A percentile compares a stretch with the other conserved stretches of the same genome.
These are phyloP conservation scores for Eucriotettix oculatus DNA, from an alignment of 2,888 invertebrate genomes.

Conservation along the genomic window DNA sequence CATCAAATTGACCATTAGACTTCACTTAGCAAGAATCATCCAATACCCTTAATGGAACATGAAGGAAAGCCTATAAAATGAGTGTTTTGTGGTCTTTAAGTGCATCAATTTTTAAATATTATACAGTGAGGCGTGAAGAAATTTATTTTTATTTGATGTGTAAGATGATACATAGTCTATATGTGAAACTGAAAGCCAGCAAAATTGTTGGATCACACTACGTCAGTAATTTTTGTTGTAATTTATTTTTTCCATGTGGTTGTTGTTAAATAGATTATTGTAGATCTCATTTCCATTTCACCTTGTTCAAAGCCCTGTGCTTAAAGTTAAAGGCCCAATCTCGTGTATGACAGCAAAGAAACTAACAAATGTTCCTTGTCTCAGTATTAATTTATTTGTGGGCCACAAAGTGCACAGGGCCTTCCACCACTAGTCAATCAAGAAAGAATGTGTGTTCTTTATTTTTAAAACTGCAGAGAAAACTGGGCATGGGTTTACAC, in stretches of 20 bases:
- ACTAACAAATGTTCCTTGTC: not conserved
- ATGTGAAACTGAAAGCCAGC: slow-evolving; percentile 6
- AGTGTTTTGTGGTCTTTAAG: not conserved
- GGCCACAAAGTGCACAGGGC: not conserved
- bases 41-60: too few relatives aligned
- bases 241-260: slow-evolving; percentile 10
- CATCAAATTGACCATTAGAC: too few relatives aligned
- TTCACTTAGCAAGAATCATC: too few relatives aligned
- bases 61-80: not conserved
- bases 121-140: not conserved
- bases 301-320: not conserved
- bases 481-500: slow-evolving; percentile 12
- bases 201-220: slow-evolving; percentile 2
- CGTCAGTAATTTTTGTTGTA: slow-evolving; percentile 7
- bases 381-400: slow-evolving; percentile 3
- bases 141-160: not conserved
- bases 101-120: not conserved
- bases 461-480: slow-evolving; percentile 5
- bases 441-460: slow-evolving; percentile 4
- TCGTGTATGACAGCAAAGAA: not conserved
- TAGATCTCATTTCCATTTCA: slow-evolving; percentile 9
- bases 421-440: not conserved
- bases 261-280: slow-evolving; percentile 5
- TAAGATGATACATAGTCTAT: not conserved
- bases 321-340: not conserved